A percentile compares a stretch with the other conserved stretches of the same genome.
These are phyloP conservation scores for Heteronetta atricapilla DNA, from an alignment of 2,113 vertebrate genomes.

Conservation along the genomic window DNA sequence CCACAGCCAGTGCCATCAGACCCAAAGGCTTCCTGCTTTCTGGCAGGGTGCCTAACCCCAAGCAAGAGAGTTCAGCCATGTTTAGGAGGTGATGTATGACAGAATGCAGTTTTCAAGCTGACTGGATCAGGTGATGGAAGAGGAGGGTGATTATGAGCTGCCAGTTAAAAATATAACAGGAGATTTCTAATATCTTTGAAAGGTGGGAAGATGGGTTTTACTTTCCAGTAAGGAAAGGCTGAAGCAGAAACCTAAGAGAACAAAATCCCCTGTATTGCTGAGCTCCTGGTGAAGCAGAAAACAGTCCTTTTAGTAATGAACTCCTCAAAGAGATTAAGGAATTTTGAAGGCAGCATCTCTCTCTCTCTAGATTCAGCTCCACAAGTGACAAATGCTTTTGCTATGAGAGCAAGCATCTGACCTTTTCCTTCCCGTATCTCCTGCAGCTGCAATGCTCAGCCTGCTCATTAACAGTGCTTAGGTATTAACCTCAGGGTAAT, in stretches of 20 bases:
- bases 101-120: neutral
- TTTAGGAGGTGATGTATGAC: neutral
- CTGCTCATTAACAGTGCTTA: slow-evolving; percentile 36
- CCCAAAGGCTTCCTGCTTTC: neutral
- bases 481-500: slow-evolving; percentile 40
- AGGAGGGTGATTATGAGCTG: slow-evolving; percentile 11
- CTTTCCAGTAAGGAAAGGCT: neutral
- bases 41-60: neutral
- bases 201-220: neutral
- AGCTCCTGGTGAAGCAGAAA: slow-evolving; percentile 16
- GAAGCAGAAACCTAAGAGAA: neutral
- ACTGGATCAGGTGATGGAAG: neutral
- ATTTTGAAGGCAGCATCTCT: slow-evolving; percentile 35
- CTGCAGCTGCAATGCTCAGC: slow-evolving; percentile 5
- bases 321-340: slow-evolving; percentile 47
- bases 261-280: neutral
- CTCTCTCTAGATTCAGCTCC: neutral
- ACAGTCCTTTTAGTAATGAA: neutral
- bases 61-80: neutral
- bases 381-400: slow-evolving; percentile 16
- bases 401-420: neutral
- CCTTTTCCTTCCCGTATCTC: slow-evolving; percentile 28
- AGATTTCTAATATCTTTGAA: neutral
- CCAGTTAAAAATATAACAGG: neutral
- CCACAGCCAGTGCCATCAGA: neutral